phyloP scores from a whole-genome alignment of 1,140 invertebrate species.

The Meloidogyne hapla region DNA sequence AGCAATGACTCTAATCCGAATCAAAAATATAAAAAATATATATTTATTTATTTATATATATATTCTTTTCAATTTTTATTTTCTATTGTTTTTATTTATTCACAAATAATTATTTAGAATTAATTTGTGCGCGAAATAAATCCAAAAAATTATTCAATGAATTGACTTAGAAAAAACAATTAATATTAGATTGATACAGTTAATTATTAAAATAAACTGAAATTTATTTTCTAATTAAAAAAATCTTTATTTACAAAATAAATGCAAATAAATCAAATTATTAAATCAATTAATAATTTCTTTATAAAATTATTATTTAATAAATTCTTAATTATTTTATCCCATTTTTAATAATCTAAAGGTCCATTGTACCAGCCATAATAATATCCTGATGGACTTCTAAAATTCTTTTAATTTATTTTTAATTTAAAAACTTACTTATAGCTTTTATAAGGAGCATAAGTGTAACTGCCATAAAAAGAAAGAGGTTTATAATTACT shows the following conservation, averaged over 20 bases:
- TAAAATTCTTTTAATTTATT: not conserved
- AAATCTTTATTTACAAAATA: conserved; percentile 7
- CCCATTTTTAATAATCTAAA: conserved; percentile 13
- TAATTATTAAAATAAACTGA: not conserved
- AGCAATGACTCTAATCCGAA: too few species aligned
- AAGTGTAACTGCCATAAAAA: conserved; percentile 27
- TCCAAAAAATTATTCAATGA: not conserved
- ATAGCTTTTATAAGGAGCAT: conserved; percentile 14
- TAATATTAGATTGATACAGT: too few species aligned
- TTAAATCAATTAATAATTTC: not conserved
- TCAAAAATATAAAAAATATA: too few species aligned
- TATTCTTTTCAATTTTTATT: too few species aligned
- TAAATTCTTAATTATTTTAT: not conserved
- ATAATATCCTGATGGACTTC: conserved; percentile 24
- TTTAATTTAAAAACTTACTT: conserved; percentile 17
- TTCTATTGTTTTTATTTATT: not conserved
- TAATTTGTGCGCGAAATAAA: not conserved
- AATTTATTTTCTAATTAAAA: not conserved
- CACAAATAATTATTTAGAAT: not conserved
- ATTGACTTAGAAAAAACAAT: too few species aligned
- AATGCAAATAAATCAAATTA: not conserved
- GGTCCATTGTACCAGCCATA: conserved; percentile 28
- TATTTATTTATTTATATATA: too few species aligned
- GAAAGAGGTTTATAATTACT: conserved; percentile 20
- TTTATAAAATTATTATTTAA: conserved; percentile 3